These are phyloP conservation scores for Cenopis cana DNA, from an alignment of 2,888 invertebrate species.

Conservation along the genomic window DNA sequence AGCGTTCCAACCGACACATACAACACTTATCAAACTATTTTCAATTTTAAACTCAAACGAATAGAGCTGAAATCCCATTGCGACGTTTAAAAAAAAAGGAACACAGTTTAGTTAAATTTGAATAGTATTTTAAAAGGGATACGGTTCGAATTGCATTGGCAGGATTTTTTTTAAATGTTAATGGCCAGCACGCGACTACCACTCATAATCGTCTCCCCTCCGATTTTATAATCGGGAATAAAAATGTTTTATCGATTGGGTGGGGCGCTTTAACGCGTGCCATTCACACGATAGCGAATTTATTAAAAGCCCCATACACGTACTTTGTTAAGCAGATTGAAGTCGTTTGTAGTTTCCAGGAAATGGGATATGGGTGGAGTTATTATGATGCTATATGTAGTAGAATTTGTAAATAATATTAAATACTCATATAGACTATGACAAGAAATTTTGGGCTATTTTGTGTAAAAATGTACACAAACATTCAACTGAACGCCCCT, in stretches of 20 bases:
- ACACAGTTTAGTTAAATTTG: constrained; percentile 7
- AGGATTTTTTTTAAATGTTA: constrained; percentile 24
- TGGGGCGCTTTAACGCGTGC: constrained; percentile 44
- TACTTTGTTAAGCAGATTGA: not conserved
- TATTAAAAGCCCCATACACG: constrained; percentile 12
- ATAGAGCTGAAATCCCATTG: constrained; percentile 14
- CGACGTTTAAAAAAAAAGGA: not conserved
- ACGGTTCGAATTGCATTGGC: constrained; percentile 14
- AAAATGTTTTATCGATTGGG: constrained; percentile 73
- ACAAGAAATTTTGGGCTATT: no score
- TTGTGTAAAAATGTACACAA: no score
- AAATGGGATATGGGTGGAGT: not conserved
- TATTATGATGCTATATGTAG: no score
- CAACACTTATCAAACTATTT: not conserved
- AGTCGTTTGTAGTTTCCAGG: not conserved
- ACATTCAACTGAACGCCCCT: no score
- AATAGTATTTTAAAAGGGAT: constrained; percentile 13
- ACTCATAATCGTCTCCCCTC: constrained; percentile 67
- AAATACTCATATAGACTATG: no score
- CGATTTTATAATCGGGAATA: constrained; percentile 66
- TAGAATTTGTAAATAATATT: no score
- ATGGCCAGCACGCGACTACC: constrained; percentile 71
- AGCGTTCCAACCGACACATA: constrained; percentile 22
- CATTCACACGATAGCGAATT: constrained; percentile 31
- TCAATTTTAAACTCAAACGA: not conserved